These are phyloP conservation scores for Nasua narica DNA, from an alignment of 2,797 vertebrate species.

Conservation along the genomic window DNA sequence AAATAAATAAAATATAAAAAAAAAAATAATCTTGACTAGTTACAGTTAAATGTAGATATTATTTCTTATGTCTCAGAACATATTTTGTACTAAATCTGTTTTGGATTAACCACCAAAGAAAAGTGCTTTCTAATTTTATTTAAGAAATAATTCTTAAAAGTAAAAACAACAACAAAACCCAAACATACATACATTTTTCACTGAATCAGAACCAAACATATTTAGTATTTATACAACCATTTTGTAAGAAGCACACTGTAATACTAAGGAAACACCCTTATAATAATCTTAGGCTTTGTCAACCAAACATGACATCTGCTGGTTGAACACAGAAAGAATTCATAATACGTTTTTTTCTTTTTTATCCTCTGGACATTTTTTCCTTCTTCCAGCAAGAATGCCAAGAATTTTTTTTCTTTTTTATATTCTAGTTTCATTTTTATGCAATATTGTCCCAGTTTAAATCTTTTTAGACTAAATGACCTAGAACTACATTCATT, in stretches of 20 bases:
- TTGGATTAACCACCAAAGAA: neutral
- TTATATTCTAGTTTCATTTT: conserved; percentile 44
- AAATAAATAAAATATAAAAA: neutral
- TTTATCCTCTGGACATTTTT: neutral
- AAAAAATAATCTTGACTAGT: neutral
- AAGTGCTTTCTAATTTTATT: neutral
- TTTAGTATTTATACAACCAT: neutral
- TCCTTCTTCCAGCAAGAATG: neutral
- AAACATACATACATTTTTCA: neutral
- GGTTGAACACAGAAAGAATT: conserved; percentile 62
- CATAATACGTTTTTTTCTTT: neutral
- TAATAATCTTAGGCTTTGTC: neutral
- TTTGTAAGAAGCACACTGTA: neutral
- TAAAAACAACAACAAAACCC: neutral
- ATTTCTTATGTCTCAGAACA: neutral
- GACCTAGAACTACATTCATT: conserved; percentile 30
- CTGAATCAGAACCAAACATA: neutral
- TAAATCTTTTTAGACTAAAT: conserved; percentile 38
- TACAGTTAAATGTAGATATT: neutral
- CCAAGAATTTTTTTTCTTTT: neutral
- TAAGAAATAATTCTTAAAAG: neutral
- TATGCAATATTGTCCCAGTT: conserved; percentile 8
- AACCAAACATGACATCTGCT: conserved; percentile 77
- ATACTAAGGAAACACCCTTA: neutral
- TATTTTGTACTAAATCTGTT: neutral